Evolutionary conservation across 2,113 vertebrate genomes (phyloP).

Genomic region (Triplophysa siluroides): DNA sequence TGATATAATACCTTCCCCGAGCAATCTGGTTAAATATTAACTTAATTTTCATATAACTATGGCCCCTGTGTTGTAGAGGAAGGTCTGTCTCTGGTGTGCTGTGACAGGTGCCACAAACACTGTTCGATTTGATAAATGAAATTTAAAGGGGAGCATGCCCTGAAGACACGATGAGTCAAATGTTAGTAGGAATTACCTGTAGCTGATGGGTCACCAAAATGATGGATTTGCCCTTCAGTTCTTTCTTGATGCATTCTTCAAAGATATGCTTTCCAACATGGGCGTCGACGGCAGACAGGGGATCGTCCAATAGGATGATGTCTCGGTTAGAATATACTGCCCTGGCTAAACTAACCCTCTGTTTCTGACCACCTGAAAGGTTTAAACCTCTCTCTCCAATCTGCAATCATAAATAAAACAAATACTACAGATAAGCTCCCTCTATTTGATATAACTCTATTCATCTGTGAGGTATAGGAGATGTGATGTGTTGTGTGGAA

Average conservation of each 20-base stretch:
- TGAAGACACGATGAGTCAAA: background rate
- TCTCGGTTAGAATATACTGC: constrained; percentile 76
- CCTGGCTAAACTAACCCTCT: constrained; percentile 78
- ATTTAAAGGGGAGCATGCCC: too few species aligned
- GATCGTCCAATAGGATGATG: constrained; percentile 79
- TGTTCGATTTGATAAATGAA: background rate
- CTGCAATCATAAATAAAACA: constrained; percentile 58
- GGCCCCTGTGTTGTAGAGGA: background rate
- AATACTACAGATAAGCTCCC: background rate
- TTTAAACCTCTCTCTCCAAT: constrained; percentile 77
- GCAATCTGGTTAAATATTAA: background rate
- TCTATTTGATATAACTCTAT: background rate
- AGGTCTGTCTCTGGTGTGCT: background rate
- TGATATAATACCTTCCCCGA: background rate
- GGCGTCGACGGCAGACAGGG: constrained; percentile 77
- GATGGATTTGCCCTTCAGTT: constrained; percentile 72
- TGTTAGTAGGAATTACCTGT: constrained; percentile 66
- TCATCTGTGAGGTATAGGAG: background rate
- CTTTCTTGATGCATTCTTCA: constrained; percentile 77
- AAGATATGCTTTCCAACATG: constrained; percentile 79
- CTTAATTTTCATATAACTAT: background rate
- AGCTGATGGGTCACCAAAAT: constrained; percentile 79
- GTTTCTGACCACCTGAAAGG: constrained; percentile 80
- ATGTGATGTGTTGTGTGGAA: background rate
- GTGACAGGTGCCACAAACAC: background rate